Percentiles rank a stretch among this genome's conserved stretches.
Conservation (phyloP, 2,888 invertebrate species). For the Taphrorychus bicolor region DNA sequence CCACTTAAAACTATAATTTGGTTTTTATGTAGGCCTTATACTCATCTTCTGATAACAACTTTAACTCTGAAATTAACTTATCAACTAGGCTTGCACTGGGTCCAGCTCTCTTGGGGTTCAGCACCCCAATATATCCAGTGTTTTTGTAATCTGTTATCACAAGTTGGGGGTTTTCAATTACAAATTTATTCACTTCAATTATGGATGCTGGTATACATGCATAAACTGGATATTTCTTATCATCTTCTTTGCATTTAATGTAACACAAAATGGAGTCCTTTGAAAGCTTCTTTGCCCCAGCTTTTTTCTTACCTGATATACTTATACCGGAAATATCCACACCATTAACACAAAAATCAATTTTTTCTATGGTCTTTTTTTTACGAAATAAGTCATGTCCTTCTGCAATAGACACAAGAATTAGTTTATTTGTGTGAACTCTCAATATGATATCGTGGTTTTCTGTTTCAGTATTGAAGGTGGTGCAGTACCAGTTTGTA, state of each 20-base stretch:
- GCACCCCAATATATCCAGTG: constrained; percentile 45
- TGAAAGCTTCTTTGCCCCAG: constrained; percentile 40
- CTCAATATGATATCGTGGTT: constrained; percentile 37
- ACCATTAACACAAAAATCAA: constrained; percentile 45
- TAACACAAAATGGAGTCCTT: constrained; percentile 45
- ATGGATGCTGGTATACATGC: constrained; percentile 43
- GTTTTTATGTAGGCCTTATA: constrained; percentile 39
- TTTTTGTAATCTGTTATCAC: constrained; percentile 43
- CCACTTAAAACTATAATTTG: too few species aligned
- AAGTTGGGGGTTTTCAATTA: constrained; percentile 44
- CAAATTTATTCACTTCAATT: constrained; percentile 45
- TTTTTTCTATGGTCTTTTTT: constrained; percentile 41
- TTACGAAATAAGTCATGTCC: constrained; percentile 44
- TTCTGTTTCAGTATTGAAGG: constrained; percentile 30
- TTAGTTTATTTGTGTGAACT: constrained; percentile 45
- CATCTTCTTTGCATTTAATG: constrained; percentile 44
- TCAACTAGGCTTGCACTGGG: constrained; percentile 30
- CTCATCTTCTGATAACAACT: constrained; percentile 43
- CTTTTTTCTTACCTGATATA: constrained; percentile 44
- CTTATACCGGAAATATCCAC: constrained; percentile 41
- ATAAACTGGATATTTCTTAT: constrained; percentile 43
- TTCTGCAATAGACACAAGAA: constrained; percentile 43
- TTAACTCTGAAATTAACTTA: constrained; percentile 29
- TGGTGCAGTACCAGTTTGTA: constrained; percentile 42
- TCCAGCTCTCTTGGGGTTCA: constrained; percentile 42